phyloP scores from a whole-genome alignment of 2,888 invertebrate genomes.

The Pediacus dermestoides region DNA sequence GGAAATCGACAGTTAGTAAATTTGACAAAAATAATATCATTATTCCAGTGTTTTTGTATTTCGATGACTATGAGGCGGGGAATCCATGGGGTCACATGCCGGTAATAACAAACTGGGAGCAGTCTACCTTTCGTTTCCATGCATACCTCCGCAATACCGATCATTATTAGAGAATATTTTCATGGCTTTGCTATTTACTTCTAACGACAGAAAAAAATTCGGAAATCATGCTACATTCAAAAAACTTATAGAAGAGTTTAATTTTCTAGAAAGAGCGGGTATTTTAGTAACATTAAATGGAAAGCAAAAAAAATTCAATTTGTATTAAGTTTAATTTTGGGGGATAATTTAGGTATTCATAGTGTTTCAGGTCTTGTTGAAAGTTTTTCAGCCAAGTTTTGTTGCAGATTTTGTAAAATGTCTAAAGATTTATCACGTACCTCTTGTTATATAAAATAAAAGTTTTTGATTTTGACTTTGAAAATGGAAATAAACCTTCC shows the following conservation, averaged over 20 bases:
- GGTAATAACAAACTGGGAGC: constrained; percentile 29
- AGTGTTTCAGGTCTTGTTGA: constrained; percentile 27
- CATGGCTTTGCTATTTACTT: constrained; percentile 28
- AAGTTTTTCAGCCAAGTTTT: constrained; percentile 28
- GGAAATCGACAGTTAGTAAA: neutral
- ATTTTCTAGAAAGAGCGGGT: constrained; percentile 26
- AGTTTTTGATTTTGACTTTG: no score
- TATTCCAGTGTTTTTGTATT: constrained; percentile 6
- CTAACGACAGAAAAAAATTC: constrained; percentile 27
- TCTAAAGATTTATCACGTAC: no score
- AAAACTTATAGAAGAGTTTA: constrained; percentile 26
- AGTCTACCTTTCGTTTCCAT: constrained; percentile 24
- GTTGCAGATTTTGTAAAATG: constrained; percentile 32
- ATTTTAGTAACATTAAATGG: constrained; percentile 9
- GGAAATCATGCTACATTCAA: constrained; percentile 26
- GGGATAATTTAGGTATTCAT: constrained; percentile 33
- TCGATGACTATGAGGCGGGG: constrained; percentile 9
- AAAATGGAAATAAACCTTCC: no score
- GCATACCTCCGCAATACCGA: constrained; percentile 22
- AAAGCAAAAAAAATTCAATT: constrained; percentile 16
- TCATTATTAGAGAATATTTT: constrained; percentile 26
- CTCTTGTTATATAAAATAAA: no score
- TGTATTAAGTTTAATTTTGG: constrained; percentile 22
- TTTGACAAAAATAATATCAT: neutral
- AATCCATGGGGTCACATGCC: constrained; percentile 25